Evolutionary conservation across 2,888 invertebrate species (phyloP).

Genomic region (Drosophila mayaguana): DNA sequence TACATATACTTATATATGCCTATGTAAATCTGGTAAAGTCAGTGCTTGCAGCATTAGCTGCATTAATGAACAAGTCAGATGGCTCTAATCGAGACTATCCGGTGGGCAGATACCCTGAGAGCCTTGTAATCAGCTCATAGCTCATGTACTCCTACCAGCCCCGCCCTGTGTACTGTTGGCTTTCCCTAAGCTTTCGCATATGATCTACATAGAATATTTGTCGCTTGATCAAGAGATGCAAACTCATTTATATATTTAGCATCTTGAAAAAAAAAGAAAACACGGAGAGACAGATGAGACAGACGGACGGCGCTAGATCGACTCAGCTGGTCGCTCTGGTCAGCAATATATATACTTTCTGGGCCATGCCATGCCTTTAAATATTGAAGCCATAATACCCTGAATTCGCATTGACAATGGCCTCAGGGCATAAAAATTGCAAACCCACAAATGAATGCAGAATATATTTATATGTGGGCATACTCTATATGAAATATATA

Average conservation of each 20-base stretch:
- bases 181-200: background rate
- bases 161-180: too few relatives aligned
- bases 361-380: too few relatives aligned
- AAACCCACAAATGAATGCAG: conserved; percentile 6
- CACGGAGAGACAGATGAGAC: too few relatives aligned
- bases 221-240: too few relatives aligned
- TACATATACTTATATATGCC: background rate
- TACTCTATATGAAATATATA: background rate
- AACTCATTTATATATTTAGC: too few relatives aligned
- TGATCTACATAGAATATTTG: background rate
- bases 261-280: too few relatives aligned
- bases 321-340: too few relatives aligned
- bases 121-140: too few relatives aligned
- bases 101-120: background rate
- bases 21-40: conserved; percentile 1
- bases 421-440: background rate
- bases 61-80: background rate
- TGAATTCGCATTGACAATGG: background rate
- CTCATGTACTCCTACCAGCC: too few relatives aligned
- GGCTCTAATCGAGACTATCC: background rate
- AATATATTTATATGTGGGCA: background rate
- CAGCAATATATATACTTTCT: too few relatives aligned
- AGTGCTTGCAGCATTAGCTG: conserved; percentile 7
- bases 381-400: too few relatives aligned
- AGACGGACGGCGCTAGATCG: too few relatives aligned